Percentiles rank a stretch among this genome's conserved stretches.
These are phyloP conservation scores for Julus scandinavius DNA, from an alignment of 2,888 invertebrate genomes.

Conservation along the genomic window DNA sequence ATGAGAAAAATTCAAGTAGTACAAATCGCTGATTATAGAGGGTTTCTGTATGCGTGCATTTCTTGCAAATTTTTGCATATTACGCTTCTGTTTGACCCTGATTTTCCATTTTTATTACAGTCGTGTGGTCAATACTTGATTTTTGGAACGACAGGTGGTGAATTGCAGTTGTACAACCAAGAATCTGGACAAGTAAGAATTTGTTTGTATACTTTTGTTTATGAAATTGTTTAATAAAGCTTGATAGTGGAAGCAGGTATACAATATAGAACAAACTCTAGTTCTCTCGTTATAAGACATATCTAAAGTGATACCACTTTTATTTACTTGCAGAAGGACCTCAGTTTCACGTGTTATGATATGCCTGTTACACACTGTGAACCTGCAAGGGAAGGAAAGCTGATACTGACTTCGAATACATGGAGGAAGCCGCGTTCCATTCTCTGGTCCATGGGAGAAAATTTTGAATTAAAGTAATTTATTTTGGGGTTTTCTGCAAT, in stretches of 20 bases:
- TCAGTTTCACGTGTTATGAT: conserved; percentile 83
- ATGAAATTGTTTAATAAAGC: neutral
- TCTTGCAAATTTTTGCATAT: neutral
- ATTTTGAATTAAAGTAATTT: conserved; percentile 69
- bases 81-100: neutral
- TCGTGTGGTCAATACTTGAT: conserved; percentile 76
- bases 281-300: too few species aligned
- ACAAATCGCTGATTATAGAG: too few species aligned
- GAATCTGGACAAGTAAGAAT: conserved; percentile 75
- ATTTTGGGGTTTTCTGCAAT: neutral
- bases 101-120: conserved; percentile 63
- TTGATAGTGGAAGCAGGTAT: too few species aligned
- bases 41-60: too few species aligned
- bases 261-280: too few species aligned
- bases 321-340: conserved; percentile 73
- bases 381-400: conserved; percentile 73
- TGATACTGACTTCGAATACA: conserved; percentile 86
- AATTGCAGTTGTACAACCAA: conserved; percentile 87
- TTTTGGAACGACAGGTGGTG: conserved; percentile 90
- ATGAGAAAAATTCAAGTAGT: too few species aligned
- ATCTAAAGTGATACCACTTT: too few species aligned
- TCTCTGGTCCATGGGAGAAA: conserved; percentile 72
- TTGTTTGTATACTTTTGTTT: neutral
- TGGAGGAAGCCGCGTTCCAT: conserved; percentile 87
- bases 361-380: conserved; percentile 81